Evolutionary conservation across 2,888 invertebrate genomes (phyloP), one percentile per base, ranked within the genome.

Genomic region (Amphipoea lucens): DNA sequence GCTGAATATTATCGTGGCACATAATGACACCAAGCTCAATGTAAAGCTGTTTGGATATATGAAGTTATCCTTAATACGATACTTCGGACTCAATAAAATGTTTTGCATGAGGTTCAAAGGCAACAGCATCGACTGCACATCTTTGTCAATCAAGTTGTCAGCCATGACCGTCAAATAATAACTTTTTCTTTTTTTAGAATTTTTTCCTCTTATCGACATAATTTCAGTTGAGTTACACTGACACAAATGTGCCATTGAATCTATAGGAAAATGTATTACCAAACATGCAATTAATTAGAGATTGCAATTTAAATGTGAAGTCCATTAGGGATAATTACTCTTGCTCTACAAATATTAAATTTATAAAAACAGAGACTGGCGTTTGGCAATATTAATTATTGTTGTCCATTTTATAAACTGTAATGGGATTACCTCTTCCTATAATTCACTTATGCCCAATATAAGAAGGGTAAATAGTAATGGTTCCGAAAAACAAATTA

Each of bases 91-190:
- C 4, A 82, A 17, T 4, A 68, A 70, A 42, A 83, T 60, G 14
- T 65, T 76, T 3, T 83, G 76, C 45, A 70, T 36, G 11, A 81
- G 0, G 23, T 81, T 83, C 14, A 81, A 60, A 70, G 76, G 81
- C 4, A 69, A 17, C 45, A 81, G 76, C 76, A 81, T 83, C 2
- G 20, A n/a, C 51, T 81, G 83, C 20, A 81, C n/a, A 65, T 83
- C 81, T 17, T 66, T 60, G 23, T 81, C 81, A 20, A 81, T 12
- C 11, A 42, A 36, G 17, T 81, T 60, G 1, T 83, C 54, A 6
- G 48, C 14, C 36, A 23, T 3, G 20, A 60, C 23, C 0, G 48
- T 42, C 4, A 51, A 48, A 23, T 2, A 36, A 57, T 48, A 60
- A 60, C 51, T n/a, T 36, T 36, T 81, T n/a, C 2, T 29, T 62